phyloP scores from a whole-genome alignment of 2,888 invertebrate genomes.

The Dasypogon diadema region DNA sequence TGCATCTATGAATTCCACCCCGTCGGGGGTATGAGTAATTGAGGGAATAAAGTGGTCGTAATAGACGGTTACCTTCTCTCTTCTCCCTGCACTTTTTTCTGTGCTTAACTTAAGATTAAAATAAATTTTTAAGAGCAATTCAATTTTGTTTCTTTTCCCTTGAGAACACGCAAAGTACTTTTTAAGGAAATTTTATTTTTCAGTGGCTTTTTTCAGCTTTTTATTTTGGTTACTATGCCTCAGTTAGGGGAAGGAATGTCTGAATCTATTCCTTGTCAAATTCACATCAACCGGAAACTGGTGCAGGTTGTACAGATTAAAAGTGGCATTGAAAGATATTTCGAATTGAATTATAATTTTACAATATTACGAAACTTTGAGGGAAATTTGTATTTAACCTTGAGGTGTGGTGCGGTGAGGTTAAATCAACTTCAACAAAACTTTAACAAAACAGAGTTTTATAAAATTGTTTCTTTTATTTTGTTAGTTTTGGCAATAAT shows the following conservation, averaged over 20 bases:
- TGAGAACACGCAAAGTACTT: conserved; percentile 13
- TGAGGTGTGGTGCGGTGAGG: too few species aligned
- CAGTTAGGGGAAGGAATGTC: conserved; percentile 28
- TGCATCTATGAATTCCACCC: conserved; percentile 37
- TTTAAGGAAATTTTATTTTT: conserved; percentile 39
- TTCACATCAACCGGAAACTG: background rate
- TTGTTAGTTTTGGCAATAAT: too few species aligned
- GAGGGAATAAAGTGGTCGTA: conserved; percentile 48
- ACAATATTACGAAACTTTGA: too few species aligned
- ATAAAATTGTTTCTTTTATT: too few species aligned
- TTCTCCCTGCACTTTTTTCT: background rate
- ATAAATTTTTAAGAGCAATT: conserved; percentile 52
- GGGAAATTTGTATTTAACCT: too few species aligned
- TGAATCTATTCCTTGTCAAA: conserved; percentile 21
- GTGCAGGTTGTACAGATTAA: too few species aligned
- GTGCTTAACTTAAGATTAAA: conserved; percentile 39
- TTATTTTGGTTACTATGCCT: conserved; percentile 17
- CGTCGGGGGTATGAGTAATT: conserved; percentile 48
- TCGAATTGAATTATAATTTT: too few species aligned
- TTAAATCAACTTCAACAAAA: too few species aligned
- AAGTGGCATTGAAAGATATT: too few species aligned
- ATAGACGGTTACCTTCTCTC: conserved; percentile 25
- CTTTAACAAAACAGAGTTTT: too few species aligned
- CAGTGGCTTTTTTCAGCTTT: conserved; percentile 15
- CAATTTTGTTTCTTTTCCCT: conserved; percentile 37